These are phyloP conservation scores for Sparus aurata DNA, from an alignment of 2,797 vertebrate genomes.

Conservation along the genomic window DNA sequence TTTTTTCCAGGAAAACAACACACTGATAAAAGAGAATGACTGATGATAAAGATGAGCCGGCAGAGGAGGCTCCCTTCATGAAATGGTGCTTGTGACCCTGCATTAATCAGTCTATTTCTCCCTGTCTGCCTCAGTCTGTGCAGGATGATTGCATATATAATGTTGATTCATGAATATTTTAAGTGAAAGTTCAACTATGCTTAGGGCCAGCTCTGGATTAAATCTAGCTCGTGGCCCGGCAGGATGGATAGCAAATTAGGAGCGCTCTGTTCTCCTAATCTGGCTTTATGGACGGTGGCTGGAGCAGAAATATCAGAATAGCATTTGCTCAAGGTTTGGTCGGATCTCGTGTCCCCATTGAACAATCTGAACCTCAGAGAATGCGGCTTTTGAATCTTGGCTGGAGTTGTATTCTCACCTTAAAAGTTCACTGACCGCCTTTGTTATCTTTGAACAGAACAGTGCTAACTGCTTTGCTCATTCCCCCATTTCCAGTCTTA, in stretches of 20 bases:
- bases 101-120: conserved; percentile 62
- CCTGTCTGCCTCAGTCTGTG: conserved; percentile 25
- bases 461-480: not conserved
- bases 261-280: conserved; percentile 35
- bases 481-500: not conserved
- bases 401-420: not conserved
- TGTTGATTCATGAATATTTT: conserved; percentile 66
- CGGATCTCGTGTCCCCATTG: conserved; percentile 41
- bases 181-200: conserved; percentile 42
- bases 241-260: conserved; percentile 34
- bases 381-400: conserved; percentile 1
- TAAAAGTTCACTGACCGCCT: no score
- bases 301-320: conserved; percentile 22
- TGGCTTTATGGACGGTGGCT: conserved; percentile 45
- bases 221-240: conserved; percentile 18
- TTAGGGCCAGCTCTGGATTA: conserved; percentile 34
- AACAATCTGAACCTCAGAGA: conserved; percentile 34
- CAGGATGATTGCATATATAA: conserved; percentile 52
- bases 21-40: conserved; percentile 54
- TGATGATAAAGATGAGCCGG: conserved; percentile 48
- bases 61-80: conserved; percentile 52
- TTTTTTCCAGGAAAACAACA: conserved; percentile 50
- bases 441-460: not conserved
- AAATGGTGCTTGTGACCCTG: conserved; percentile 60
- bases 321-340: conserved; percentile 26